Evolutionary conservation across 1,140 invertebrate species (phyloP).

Genomic region (Hylyphantes graminicola): DNA sequence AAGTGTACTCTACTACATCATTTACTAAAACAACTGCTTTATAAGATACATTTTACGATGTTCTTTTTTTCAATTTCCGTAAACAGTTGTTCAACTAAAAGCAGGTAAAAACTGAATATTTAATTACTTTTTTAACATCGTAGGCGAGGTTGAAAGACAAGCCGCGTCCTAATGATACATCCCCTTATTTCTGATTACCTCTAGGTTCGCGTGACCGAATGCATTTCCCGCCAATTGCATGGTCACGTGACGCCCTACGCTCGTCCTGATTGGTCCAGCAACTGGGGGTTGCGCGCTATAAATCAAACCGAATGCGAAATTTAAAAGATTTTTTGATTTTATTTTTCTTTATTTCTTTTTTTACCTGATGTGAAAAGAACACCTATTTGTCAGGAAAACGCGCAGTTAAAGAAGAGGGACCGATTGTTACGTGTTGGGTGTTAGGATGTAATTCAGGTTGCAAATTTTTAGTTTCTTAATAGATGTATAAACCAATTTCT

Average conservation of each 20-base stretch:
- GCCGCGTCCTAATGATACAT: too few species aligned
- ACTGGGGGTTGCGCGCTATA: slow-evolving; percentile 18
- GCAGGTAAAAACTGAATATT: too few species aligned
- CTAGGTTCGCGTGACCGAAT: slow-evolving; percentile 51
- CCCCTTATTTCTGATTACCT: not conserved
- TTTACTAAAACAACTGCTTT: too few species aligned
- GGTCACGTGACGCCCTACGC: slow-evolving; percentile 28
- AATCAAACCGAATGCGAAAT: slow-evolving; percentile 48
- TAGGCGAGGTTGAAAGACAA: too few species aligned
- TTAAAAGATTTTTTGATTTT: slow-evolving; percentile 24
- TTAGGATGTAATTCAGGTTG: too few species aligned
- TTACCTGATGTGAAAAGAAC: not conserved
- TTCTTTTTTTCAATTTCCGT: too few species aligned
- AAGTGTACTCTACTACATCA: too few species aligned
- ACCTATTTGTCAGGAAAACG: slow-evolving; percentile 21
- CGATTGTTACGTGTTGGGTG: slow-evolving; percentile 1
- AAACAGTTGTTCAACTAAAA: too few species aligned
- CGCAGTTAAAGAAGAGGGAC: slow-evolving; percentile 21
- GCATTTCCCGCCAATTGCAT: slow-evolving; percentile 56
- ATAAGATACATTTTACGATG: too few species aligned
- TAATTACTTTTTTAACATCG: too few species aligned
- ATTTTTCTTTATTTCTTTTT: not conserved
- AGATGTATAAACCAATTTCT: too few species aligned
- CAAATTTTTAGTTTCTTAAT: too few species aligned
- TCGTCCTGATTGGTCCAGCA: slow-evolving; percentile 15